A percentile compares a stretch with the other conserved stretches of the same genome.
Conservation (phyloP, 2,113 vertebrate genomes). For the Hippocampus mohnikei region DNA sequence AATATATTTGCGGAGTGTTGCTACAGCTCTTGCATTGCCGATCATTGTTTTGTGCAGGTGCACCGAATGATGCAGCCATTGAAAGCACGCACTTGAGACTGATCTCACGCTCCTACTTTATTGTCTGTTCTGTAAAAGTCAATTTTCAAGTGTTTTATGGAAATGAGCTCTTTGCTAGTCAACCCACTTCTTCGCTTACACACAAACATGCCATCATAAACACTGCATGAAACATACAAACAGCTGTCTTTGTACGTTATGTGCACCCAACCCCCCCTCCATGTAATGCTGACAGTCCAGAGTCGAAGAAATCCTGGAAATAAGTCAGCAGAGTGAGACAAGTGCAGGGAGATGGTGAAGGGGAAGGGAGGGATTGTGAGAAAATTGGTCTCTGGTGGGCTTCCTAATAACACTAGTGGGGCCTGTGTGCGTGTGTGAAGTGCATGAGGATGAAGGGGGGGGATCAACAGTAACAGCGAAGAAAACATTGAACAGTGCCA, state of each 20-base stretch:
- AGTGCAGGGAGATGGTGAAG: conserved; percentile 41
- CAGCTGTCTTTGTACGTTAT: conserved; percentile 7
- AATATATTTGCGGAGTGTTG: not conserved
- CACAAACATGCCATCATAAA: not conserved
- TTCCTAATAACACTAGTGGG: conserved; percentile 38
- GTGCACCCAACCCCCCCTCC: not conserved
- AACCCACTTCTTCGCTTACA: not conserved
- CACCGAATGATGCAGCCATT: not conserved
- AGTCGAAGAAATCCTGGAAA: conserved; percentile 45
- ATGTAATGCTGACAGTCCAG: conserved; percentile 46
- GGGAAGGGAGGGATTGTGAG: conserved; percentile 35
- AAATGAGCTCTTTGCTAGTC: not conserved
- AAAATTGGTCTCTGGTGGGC: conserved; percentile 64
- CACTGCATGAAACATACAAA: conserved; percentile 10
- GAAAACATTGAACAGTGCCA: not conserved
- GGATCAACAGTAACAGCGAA: conserved; percentile 7
- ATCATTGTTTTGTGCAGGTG: not conserved
- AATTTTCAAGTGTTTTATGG: not conserved
- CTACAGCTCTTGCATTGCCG: not conserved
- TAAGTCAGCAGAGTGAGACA: conserved; percentile 54
- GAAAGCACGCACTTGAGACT: too few relatives aligned
- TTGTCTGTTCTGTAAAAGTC: not conserved
- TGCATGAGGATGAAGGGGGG: not conserved
- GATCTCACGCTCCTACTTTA: not conserved
- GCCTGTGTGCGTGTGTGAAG: conserved; percentile 11